Percentiles rank a stretch among this genome's conserved stretches.
Conservation (phyloP, 2,888 invertebrate species). For the Drosophila lacicola region DNA sequence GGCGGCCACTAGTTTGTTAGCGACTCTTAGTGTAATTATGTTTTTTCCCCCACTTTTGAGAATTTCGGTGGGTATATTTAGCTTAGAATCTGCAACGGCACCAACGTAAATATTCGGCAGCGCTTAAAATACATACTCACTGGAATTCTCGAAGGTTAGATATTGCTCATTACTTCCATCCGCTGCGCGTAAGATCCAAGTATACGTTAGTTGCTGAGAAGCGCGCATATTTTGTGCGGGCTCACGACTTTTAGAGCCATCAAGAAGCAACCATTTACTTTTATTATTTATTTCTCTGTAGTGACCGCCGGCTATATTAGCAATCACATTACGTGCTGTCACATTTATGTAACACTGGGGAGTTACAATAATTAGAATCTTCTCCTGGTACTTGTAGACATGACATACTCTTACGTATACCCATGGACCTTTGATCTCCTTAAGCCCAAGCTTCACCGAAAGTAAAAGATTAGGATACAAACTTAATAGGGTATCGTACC, state of each 20-base stretch:
- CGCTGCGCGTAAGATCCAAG: constrained; percentile 15
- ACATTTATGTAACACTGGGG: constrained; percentile 36
- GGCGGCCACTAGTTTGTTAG: background rate
- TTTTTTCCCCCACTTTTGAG: background rate
- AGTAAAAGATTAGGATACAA: constrained; percentile 27
- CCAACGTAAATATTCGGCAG: background rate
- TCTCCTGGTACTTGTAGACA: background rate
- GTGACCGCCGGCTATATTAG: constrained; percentile 27
- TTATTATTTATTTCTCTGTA: constrained; percentile 13
- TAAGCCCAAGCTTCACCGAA: constrained; percentile 9
- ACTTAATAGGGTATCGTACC: constrained; percentile 4
- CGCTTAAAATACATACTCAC: constrained; percentile 13
- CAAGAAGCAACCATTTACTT: constrained; percentile 13
- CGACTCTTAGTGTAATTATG: constrained; percentile 18
- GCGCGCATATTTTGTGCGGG: background rate
- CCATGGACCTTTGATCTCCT: constrained; percentile 12
- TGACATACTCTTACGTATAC: constrained; percentile 16
- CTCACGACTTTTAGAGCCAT: constrained; percentile 43
- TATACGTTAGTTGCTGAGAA: constrained; percentile 21
- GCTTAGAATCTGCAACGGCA: constrained; percentile 5
- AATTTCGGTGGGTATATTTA: constrained; percentile 7
- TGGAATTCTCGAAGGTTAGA: background rate
- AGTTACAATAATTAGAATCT: background rate
- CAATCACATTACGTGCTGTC: constrained; percentile 22
- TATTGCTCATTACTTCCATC: background rate